Evolutionary conservation across 2,888 invertebrate species (phyloP).

Genomic region (Apodemia hepburni): DNA sequence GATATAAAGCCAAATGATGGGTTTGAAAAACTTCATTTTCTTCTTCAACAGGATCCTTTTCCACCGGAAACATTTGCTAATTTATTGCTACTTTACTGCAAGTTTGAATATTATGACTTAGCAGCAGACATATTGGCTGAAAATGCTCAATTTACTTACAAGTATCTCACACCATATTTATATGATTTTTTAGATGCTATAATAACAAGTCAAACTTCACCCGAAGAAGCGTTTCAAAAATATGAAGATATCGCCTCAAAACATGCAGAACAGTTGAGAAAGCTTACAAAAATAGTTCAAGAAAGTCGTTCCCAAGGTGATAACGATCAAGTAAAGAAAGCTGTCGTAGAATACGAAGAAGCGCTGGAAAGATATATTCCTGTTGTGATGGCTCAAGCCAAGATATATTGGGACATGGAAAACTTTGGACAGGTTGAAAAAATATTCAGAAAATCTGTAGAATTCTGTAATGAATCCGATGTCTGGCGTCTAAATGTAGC

Average conservation of each 20-base stretch:
- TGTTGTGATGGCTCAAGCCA: slow-evolving; percentile 99
- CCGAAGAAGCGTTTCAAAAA: slow-evolving; percentile 97
- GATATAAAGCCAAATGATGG: slow-evolving; percentile 94
- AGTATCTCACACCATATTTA: slow-evolving; percentile 95
- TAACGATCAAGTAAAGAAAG: slow-evolving; percentile 92
- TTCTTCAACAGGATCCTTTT: slow-evolving; percentile 97
- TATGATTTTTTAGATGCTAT: slow-evolving; percentile 98
- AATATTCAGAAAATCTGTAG: slow-evolving; percentile 97
- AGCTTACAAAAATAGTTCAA: slow-evolving; percentile 96
- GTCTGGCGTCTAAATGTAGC: slow-evolving; percentile 99
- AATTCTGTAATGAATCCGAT: slow-evolving; percentile 98
- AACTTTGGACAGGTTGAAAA: slow-evolving; percentile 98
- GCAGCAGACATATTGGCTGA: slow-evolving; percentile 99
- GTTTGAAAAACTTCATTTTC: slow-evolving; percentile 91
- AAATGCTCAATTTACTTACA: slow-evolving; percentile 97
- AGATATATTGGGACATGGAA: slow-evolving; percentile 98
- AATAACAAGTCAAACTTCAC: slow-evolving; percentile 97
- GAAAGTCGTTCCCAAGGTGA: slow-evolving; percentile 94
- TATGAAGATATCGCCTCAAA: slow-evolving; percentile 96
- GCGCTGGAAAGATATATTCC: slow-evolving; percentile 96
- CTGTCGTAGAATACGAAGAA: slow-evolving; percentile 95
- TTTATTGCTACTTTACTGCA: slow-evolving; percentile 95
- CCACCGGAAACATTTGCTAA: slow-evolving; percentile 99
- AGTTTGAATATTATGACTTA: slow-evolving; percentile 97
- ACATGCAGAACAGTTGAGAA: slow-evolving; percentile 93